phyloP scores from a whole-genome alignment of 2,797 vertebrate species.

The Bufotes viridis region DNA sequence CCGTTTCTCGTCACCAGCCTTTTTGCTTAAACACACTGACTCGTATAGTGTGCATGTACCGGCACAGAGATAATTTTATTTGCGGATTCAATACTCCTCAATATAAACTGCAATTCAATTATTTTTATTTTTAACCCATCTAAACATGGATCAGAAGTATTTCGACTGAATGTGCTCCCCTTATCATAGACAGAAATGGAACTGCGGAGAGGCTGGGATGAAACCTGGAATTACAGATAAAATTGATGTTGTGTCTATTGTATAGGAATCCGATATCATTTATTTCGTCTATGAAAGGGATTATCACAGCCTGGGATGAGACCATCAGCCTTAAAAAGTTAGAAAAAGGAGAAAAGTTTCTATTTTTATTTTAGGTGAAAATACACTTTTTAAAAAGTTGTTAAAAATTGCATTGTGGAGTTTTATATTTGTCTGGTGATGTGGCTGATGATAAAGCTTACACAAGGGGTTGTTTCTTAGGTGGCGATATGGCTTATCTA shows the following conservation, averaged over 20 bases:
- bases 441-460: background rate
- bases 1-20: background rate
- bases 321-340: background rate
- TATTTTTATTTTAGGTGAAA: background rate
- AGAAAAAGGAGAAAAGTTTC: background rate
- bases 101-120: constrained; percentile 23
- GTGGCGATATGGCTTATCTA: too few species aligned
- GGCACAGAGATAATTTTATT: constrained; percentile 1
- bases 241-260: background rate
- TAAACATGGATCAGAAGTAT: constrained; percentile 29
- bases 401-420: background rate
- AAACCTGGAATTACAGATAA: constrained; percentile 28
- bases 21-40: background rate
- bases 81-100: background rate
- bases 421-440: background rate
- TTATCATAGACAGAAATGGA: constrained; percentile 19
- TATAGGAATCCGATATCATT: background rate
- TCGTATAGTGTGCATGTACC: background rate
- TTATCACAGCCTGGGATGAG: background rate
- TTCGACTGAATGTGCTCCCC: background rate
- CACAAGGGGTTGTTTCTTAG: background rate
- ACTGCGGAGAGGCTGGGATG: background rate
- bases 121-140: constrained; percentile 32
- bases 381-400: background rate
- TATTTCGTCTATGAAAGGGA: background rate